A percentile compares a stretch with the other conserved stretches of the same genome.
Evolutionary conservation across 2,797 vertebrate species (phyloP).

Genomic region (Tinamus major): DNA sequence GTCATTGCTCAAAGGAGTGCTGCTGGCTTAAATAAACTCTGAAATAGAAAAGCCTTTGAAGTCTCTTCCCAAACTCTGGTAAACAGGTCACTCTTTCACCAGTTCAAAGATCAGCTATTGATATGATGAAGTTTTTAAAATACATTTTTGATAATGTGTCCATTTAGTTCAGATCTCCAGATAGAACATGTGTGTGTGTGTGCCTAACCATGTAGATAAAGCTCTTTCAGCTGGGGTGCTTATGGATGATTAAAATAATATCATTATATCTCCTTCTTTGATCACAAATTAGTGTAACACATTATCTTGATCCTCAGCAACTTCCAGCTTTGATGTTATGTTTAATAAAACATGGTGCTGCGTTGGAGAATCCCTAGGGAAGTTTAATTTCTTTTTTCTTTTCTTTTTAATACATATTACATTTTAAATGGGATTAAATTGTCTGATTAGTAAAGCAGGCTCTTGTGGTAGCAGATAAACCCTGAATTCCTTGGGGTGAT

Average conservation of each 20-base stretch:
- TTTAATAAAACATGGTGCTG: slow-evolving; percentile 69
- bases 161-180: not conserved
- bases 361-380: slow-evolving; percentile 65
- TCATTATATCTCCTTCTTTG: slow-evolving; percentile 67
- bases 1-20: not conserved
- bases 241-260: slow-evolving; percentile 71
- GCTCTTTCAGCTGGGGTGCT: slow-evolving; percentile 36
- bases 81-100: not conserved
- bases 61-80: not conserved
- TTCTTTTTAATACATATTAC: slow-evolving; percentile 61
- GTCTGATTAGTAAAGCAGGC: slow-evolving; percentile 76
- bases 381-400: slow-evolving; percentile 72
- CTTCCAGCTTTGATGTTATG: slow-evolving; percentile 71
- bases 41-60: not conserved
- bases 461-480: slow-evolving; percentile 65
- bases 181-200: not conserved
- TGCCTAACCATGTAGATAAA: not conserved
- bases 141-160: not conserved
- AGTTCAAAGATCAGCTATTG: not conserved
- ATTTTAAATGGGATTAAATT: slow-evolving; percentile 79
- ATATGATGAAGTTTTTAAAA: not conserved
- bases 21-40: not conserved
- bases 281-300: slow-evolving; percentile 69
- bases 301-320: slow-evolving; percentile 64
- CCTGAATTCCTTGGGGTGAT: slow-evolving; percentile 9